Base-by-base conservation (phyloP, 2,888 invertebrate genomes). In the Seladonia tumulorum region DNA sequence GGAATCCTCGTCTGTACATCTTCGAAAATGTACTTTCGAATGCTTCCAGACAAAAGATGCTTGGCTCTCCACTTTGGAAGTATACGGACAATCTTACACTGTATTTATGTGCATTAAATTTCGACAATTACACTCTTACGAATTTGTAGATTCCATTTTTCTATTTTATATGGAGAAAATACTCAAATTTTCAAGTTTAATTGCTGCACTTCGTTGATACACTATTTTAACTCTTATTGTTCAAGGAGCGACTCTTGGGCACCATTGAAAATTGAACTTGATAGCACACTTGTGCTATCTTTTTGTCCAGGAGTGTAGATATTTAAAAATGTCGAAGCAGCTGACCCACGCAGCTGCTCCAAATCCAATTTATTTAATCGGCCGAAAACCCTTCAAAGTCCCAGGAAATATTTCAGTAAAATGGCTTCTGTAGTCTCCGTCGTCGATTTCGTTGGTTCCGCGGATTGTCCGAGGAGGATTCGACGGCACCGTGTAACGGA, bases 401-500 rank as follows among this genome's bases (percentile, higher is more conserved):
- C 10, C 45, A 1, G 45, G 2, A 45, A 12, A 45, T 45, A 45
- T 45, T 45, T 45, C 42, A 42, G 42, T 45, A 45, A 45, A 45
- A 42, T 42, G 45, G 10, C 10, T 45, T 45, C 45, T 45, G 12
- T 12, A 45, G 10, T 12, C 12, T 45, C 1, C 1, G 45, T 45
- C 45, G 45, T 45, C 45, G 45, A 12, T 45, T 45, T 45, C 45
- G 45, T 45, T 45, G 12, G 12, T n/a, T n/a, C n/a, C 0, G 57
- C 3, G n/a, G 4, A 2, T 42, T 22, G n/a, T n/a, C 29, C 16
- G 16, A 25, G 10, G 10, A 60, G n/a, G 25, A 3, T 60, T 25
- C 14, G 42, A 70, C 29, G 29, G 70, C 10, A 47, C 49, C 39
- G 53, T 35, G 66, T 80, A 89, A 81, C 85, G 89, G 82, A 66